Evolutionary conservation across 2,888 invertebrate species (phyloP), one percentile per base, ranked within the genome.

Genomic region (Agrypnus murinus): DNA sequence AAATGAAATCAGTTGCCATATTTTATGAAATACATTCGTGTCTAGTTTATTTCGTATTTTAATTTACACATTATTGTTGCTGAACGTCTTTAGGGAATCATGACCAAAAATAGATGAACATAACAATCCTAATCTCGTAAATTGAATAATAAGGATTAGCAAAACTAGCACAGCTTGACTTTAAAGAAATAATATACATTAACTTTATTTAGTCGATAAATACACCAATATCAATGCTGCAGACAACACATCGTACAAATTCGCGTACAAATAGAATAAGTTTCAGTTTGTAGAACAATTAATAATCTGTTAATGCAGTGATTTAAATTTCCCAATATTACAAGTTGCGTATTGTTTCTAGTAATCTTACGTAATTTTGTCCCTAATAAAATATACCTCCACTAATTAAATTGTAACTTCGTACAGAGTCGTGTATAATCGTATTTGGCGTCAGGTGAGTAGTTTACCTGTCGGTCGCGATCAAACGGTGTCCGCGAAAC

Each of bases 381-480:
- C 12, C 43, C 12, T 46, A 3, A 59, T n/a, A 32, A 43, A 68
- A 55, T 14, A 15, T 25, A 38, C 43, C n/a, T n/a, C n/a, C 36
- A 14, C 15, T 69, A 75, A 75, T 74, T 75, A 74, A 75, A 75
- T 71, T 66, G 57, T 57, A 53, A 59, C 65, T 73, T 75, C 75
- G 75, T 74, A 58, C 55, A 71, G 59, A 74, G 68, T 74, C 75
- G 75, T 73, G 65, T 64, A 63, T 62, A 71, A 69, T 74, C 75
- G 74, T 46, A 65, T 53, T 60, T 65, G 69, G 69, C 74, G 71
- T 74, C 73, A 75, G 65, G 69, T 72, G 72, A 78, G 78, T 79
- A 79, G 76, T 75, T 75, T 77, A 77, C 77, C 76, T 77, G 78
- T 72, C 66, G 72, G 69, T 69, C 70, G 71, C 73, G 75, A 75